phyloP scores from a whole-genome alignment of 2,113 vertebrate species.

The Pygoscelis antarcticus region DNA sequence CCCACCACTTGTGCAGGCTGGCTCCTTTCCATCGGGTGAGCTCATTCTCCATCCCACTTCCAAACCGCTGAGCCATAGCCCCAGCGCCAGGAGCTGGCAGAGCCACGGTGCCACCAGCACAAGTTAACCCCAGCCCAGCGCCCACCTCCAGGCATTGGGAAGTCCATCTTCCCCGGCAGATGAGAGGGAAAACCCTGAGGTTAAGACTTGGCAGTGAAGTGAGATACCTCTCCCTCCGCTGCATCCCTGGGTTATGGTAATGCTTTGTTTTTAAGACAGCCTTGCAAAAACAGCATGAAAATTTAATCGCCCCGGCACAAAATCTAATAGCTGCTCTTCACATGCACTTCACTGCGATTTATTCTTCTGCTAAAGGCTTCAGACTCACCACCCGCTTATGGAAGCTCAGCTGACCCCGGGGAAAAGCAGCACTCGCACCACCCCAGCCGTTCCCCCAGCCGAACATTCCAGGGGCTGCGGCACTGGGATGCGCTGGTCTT shows the following conservation, averaged over 20 bases:
- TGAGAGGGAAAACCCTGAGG: not conserved
- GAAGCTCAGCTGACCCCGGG: not conserved
- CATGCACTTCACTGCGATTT: not conserved
- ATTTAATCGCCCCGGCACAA: not conserved
- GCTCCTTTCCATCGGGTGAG: not conserved
- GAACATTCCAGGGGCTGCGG: not conserved
- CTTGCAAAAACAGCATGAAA: conserved; percentile 3
- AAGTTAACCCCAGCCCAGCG: not conserved
- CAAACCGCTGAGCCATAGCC: not conserved
- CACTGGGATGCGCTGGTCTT: not conserved
- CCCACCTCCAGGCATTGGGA: not conserved
- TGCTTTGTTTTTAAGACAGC: conserved; percentile 23
- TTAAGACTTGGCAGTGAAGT: not conserved
- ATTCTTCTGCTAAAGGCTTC: not conserved
- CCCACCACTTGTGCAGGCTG: not conserved
- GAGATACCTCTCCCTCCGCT: not conserved
- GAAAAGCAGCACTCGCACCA: fast-evolving
- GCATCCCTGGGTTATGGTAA: not conserved
- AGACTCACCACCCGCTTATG: fast-evolving
- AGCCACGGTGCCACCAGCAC: not conserved
- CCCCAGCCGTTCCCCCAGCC: fast-evolving
- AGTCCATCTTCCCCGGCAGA: not conserved
- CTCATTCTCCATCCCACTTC: not conserved
- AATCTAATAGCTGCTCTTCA: not conserved
- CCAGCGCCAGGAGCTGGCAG: not conserved